Conservation (phyloP, 2,888 invertebrate genomes). For the Nomada fucata region DNA sequence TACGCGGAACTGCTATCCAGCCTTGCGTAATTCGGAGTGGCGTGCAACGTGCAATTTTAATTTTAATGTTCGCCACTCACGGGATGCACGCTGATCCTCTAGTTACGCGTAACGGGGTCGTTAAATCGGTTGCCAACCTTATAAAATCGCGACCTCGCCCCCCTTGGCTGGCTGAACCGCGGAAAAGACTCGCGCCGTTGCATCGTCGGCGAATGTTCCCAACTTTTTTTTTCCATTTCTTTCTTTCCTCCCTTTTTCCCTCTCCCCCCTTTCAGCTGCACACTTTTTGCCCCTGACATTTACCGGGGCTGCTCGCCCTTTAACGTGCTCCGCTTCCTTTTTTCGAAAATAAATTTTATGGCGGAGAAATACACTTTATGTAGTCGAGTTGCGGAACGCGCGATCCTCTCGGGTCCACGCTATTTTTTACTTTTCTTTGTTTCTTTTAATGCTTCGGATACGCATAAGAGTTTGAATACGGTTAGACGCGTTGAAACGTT, state of each 20-base stretch:
- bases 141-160: slow-evolving; percentile 18
- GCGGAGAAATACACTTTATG: background rate
- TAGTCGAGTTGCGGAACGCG: too few species aligned
- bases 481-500: background rate
- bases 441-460: background rate
- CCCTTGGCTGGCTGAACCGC: background rate
- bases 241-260: background rate
- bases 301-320: background rate
- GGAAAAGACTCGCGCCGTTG: background rate
- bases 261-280: background rate
- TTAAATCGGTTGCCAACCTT: slow-evolving; percentile 52
- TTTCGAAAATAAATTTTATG: background rate
- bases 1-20: slow-evolving; percentile 31
- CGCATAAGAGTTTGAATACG: background rate
- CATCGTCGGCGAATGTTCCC: background rate
- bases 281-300: background rate
- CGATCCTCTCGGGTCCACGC: too few species aligned
- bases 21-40: slow-evolving; percentile 57
- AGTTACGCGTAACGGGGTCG: slow-evolving; percentile 58
- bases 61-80: slow-evolving; percentile 52
- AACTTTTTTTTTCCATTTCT: background rate
- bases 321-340: background rate
- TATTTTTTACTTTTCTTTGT: background rate
- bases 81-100: slow-evolving; percentile 48
- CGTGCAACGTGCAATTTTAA: slow-evolving; percentile 56